Percentiles rank a stretch among this genome's conserved stretches.
These are phyloP conservation scores for Aphyosemion australe DNA, from an alignment of 2,113 vertebrate genomes.

Conservation along the genomic window DNA sequence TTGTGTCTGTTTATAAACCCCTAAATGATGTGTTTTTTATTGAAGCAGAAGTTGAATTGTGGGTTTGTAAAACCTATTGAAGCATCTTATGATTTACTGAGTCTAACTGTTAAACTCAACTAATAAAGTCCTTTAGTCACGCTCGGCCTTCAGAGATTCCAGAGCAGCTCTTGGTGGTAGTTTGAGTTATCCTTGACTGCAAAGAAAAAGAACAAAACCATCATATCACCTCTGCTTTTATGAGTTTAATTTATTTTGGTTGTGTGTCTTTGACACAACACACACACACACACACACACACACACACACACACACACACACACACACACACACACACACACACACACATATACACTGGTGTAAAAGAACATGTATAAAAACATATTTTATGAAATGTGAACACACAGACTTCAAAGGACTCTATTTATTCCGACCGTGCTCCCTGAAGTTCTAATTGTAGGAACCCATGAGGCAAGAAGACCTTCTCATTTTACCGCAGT, in stretches of 20 bases:
- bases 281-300: too few species aligned
- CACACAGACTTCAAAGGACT: conserved; percentile 25
- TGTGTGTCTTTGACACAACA: not conserved
- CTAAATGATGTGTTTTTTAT: not conserved
- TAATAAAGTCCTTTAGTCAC: conserved; percentile 15
- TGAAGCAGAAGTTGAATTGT: conserved; percentile 1
- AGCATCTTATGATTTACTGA: not conserved
- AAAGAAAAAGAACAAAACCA: conserved; percentile 41
- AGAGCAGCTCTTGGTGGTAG: conserved; percentile 27
- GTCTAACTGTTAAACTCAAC: conserved; percentile 9
- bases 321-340: too few species aligned
- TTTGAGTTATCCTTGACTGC: conserved; percentile 34
- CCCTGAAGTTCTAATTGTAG: conserved; percentile 15
- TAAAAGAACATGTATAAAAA: conserved; percentile 1
- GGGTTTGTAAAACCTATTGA: not conserved
- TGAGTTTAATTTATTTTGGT: not conserved
- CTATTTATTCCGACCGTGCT: conserved; percentile 14
- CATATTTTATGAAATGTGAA: not conserved
- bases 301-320: too few species aligned
- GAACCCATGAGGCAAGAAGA: not conserved
- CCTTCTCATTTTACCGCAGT: not conserved
- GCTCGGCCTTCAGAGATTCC: conserved; percentile 16
- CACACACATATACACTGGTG: too few species aligned
- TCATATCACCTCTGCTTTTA: conserved; percentile 34
- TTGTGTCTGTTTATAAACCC: too few species aligned